Base-by-base conservation (phyloP, 2,113 vertebrate genomes). In the Ancistrus triradiatus region DNA sequence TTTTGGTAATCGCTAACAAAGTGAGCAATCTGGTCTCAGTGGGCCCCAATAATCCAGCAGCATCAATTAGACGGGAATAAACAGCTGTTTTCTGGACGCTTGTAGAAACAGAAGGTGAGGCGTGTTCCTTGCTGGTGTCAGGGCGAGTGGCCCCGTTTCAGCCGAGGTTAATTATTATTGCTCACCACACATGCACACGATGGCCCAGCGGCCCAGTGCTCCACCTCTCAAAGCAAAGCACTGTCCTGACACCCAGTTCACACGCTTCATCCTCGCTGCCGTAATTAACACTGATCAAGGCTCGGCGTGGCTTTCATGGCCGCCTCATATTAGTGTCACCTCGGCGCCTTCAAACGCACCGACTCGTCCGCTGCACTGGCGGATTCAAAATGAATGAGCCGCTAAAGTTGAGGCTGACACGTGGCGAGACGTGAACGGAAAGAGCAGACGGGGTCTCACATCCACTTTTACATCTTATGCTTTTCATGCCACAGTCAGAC, bases 231-330 rank as follows among this genome's bases (percentile, higher is more conserved):
- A 11, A 35, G 58, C 58, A 60, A 28, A 53, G 57, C 24, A 35
- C 18, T 47, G 48, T 42, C 51, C 66, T 66, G 74, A 63, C 66
- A 69, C 40, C 24, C 27, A 24, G 56, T 70, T 73, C 70, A 70
- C 50, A 63, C 18, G 38, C 52, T 58, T 74, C 51, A 59, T 28
- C 35, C 61, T 42, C 7, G 4, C 63, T 67, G 53, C 59, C 68
- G 37, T 74, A 59, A 74, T 74, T 62, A 71, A 53, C 40, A 19
- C 17, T 63, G 73, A 74, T 74, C 68, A 71, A 74, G 68, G 63
- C 37, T 42, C 52, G 18, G 42, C 15, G 21, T 17, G 37, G 53
- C 73, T 74, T 74, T 74, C 59, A 74, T 74, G 73, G 68, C 59
- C 42, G 43, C 59, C 68, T 68, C 59, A 46, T 49, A 71, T 74